Evolutionary conservation across 30 jellyfish, hydroid and myxozoan species (phyloP), one percentile per base, ranked within the genome.

Genomic region (Chironex yamaguchii): DNA sequence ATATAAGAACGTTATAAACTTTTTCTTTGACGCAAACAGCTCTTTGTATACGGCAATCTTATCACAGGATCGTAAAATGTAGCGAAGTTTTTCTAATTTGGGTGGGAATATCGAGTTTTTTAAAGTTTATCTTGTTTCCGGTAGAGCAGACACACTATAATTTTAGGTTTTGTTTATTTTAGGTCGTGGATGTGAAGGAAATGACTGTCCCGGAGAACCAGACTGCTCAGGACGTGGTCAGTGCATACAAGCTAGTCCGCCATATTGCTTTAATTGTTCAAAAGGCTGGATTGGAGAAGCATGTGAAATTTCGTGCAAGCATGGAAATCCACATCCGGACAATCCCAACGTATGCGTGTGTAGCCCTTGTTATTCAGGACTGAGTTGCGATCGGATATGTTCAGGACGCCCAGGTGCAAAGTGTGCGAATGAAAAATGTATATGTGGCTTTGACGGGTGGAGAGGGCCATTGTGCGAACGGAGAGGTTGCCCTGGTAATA

Each of bases 261-360:
- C 93, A 3, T 83, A 67, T 34, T 83, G 93, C 52, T 25, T 32
- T 14, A 71, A 83, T 34, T 83, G 93, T 49, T 12, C 86, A 25
- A 58, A 70, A 4, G 93, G 93, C 42, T 83, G 93, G 93, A 83
- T 83, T 21, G 93, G 93, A 73, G 71, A 83, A 53, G 93, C 87
- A 31, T 83, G 93, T 34, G 93, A 83, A 71, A 52, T 83, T 53
- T 75, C 28, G 0, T 83, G 93, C 52, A 75, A 50, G 27, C 93
- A 70, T 21, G 93, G 93, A 58, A 83, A 68, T 31, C 87, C 87
- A 1, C 49, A 83, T 35, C 62, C 71, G 14, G 67, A 24, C 68
- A 83, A 83, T 28, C 93, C 93, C 0, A 67, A 81, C 22, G 29
- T 83, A 42, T 83, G 93, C 64, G 48, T 83, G 48, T 83, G 93